phyloP scores from a whole-genome alignment of 2,113 vertebrate genomes.

The Noctilio leporinus region DNA sequence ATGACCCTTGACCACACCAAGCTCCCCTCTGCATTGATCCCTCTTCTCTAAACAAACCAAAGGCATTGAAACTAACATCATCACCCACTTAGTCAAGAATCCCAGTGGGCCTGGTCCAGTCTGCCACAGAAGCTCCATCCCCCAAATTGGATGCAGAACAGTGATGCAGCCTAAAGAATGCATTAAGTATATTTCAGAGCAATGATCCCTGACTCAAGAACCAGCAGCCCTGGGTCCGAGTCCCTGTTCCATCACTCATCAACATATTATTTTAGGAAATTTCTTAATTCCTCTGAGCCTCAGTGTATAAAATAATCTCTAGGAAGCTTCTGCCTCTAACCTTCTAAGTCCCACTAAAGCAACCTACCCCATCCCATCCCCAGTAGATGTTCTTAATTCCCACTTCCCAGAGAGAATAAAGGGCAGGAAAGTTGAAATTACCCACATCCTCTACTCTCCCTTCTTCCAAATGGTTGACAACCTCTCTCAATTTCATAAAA shows the following conservation, averaged over 20 bases:
- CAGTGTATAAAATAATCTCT: neutral
- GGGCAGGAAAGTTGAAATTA: neutral
- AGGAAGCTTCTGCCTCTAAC: neutral
- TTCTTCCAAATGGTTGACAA: neutral
- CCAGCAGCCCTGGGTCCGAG: neutral
- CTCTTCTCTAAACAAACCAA: neutral
- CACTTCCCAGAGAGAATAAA: neutral
- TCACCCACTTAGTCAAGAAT: rapidly evolving
- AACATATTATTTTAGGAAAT: neutral
- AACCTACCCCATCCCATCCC: neutral
- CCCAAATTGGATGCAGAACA: neutral
- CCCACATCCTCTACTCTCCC: neutral
- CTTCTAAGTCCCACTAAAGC: neutral
- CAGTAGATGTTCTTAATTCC: neutral
- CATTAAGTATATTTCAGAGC: neutral
- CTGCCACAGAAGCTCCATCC: neutral
- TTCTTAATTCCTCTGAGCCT: neutral
- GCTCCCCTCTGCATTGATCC: neutral
- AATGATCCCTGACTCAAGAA: neutral
- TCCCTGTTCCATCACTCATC: neutral
- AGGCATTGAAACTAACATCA: neutral
- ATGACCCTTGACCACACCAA: neutral
- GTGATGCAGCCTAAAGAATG: rapidly evolving
- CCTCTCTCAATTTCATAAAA: neutral
- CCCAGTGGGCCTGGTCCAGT: neutral